Evolutionary conservation across 2,888 invertebrate species (phyloP).

Genomic region (Caenorhabditis drosophilae): DNA sequence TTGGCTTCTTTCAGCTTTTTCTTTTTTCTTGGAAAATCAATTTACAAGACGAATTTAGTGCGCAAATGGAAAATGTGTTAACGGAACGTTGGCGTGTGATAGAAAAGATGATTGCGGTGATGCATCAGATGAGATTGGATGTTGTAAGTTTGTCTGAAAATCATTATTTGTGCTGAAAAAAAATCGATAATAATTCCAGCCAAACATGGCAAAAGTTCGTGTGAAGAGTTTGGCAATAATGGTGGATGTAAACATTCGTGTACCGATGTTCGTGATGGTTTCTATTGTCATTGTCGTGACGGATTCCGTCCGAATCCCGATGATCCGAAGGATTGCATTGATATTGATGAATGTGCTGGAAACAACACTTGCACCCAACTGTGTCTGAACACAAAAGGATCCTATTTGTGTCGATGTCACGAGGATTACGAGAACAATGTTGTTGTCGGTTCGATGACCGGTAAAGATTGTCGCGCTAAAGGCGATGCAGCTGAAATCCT

Average conservation of each 20-base stretch:
- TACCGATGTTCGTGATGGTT: slow-evolving; percentile 71
- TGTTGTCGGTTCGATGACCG: slow-evolving; percentile 68
- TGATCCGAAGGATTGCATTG: slow-evolving; percentile 69
- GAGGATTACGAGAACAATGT: slow-evolving; percentile 69
- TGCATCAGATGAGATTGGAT: slow-evolving; percentile 86
- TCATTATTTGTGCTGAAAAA: background rate
- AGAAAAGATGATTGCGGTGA: slow-evolving; percentile 68
- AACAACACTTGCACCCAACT: slow-evolving; percentile 88
- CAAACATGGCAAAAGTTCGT: slow-evolving; percentile 59
- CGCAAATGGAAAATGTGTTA: slow-evolving; percentile 77
- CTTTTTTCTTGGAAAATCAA: background rate
- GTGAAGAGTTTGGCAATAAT: slow-evolving; percentile 76
- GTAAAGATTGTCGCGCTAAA: slow-evolving; percentile 69
- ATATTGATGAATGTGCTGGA: slow-evolving; percentile 71
- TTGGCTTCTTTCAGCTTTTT: background rate
- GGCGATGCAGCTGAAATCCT: slow-evolving; percentile 52
- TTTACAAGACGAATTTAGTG: slow-evolving; percentile 57
- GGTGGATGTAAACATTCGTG: slow-evolving; percentile 96
- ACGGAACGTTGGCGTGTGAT: slow-evolving; percentile 66
- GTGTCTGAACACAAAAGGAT: slow-evolving; percentile 89
- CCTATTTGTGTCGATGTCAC: slow-evolving; percentile 84
- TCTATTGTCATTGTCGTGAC: slow-evolving; percentile 70
- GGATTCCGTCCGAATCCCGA: slow-evolving; percentile 79
- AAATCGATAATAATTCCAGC: slow-evolving; percentile 47
- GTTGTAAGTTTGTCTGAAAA: slow-evolving; percentile 76